phyloP scores from a whole-genome alignment of 2,888 invertebrate genomes.

The Tiliacea aurago region DNA sequence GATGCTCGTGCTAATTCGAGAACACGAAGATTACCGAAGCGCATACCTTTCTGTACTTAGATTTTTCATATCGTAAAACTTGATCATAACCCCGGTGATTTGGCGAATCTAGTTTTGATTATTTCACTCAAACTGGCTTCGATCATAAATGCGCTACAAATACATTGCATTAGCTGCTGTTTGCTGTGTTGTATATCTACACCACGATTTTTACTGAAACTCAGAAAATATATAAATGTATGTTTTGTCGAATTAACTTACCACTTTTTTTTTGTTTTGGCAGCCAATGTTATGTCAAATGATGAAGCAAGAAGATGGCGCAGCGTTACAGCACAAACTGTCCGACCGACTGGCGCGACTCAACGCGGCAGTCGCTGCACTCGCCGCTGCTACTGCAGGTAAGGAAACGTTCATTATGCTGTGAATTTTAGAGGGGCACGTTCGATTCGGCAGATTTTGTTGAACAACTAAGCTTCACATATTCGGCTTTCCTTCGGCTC shows the following conservation, averaged over 20 bases:
- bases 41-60: not conserved
- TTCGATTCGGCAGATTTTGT: not conserved
- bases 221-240: not conserved
- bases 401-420: not conserved
- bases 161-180: not conserved
- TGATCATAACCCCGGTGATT: not conserved
- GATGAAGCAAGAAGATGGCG: slow-evolving; percentile 48
- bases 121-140: not conserved
- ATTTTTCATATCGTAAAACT: not conserved
- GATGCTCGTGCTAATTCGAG: not conserved
- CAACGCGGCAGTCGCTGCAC: slow-evolving; percentile 70
- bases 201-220: not conserved
- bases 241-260: not conserved
- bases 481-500: not conserved
- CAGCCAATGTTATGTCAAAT: slow-evolving; percentile 32
- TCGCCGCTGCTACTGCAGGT: slow-evolving; percentile 51
- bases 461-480: not conserved
- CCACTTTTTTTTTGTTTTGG: not conserved
- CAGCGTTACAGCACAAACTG: slow-evolving; percentile 52
- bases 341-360: slow-evolving; percentile 60
- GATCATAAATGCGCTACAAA: not conserved
- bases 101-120: not conserved
- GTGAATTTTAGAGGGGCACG: not conserved
- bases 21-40: not conserved
- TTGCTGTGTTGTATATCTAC: not conserved